A percentile compares a stretch with the other conserved stretches of the same genome.
Conservation (phyloP, 2,113 vertebrate genomes). For the Cavia aperea region DNA sequence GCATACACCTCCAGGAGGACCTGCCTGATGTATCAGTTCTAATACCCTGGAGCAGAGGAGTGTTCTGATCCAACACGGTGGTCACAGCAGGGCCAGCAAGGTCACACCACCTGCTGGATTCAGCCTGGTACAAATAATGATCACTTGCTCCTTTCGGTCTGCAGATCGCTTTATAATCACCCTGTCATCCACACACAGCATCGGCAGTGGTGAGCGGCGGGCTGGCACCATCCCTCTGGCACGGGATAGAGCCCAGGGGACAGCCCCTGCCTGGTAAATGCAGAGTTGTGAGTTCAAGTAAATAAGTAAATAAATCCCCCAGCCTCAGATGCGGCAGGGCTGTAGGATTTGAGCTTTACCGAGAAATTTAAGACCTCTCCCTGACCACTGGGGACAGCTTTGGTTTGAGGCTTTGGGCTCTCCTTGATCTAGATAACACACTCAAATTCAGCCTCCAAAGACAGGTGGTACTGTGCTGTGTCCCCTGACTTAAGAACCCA, state of each 20-base stretch:
- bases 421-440: background rate
- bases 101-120: background rate
- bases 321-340: background rate
- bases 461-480: background rate
- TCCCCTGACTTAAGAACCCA: background rate
- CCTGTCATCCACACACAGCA: background rate
- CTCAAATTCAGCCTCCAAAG: background rate
- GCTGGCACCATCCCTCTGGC: background rate
- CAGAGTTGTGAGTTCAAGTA: too few relatives aligned
- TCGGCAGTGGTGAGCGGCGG: background rate
- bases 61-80: rapidly evolving
- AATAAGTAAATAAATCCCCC: background rate
- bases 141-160: rapidly evolving
- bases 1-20: background rate
- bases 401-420: background rate
- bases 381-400: background rate
- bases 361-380: background rate
- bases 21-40: background rate
- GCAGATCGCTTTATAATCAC: background rate
- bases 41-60: rapidly evolving
- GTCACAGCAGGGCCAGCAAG: background rate
- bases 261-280: too few relatives aligned
- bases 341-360: background rate
- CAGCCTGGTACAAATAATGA: background rate
- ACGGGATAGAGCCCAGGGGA: too few relatives aligned